phyloP scores from a whole-genome alignment of 1,140 invertebrate genomes.

The Drosophila micromelanica region DNA sequence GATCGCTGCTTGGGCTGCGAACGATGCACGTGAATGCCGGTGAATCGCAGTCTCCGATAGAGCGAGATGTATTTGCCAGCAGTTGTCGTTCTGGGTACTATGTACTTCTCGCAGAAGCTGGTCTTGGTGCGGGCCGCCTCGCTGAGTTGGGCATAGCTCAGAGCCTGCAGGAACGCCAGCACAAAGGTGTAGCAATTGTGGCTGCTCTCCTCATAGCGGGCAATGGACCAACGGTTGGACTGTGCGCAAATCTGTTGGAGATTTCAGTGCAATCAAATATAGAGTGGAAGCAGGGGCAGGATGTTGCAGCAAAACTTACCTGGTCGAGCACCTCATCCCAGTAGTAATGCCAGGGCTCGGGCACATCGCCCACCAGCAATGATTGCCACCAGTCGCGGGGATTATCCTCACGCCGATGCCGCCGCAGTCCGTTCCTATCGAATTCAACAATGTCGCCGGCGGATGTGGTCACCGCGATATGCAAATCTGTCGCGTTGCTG shows the following conservation, averaged over 20 bases:
- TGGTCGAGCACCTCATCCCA: slow-evolving; percentile 90
- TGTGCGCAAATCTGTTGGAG: slow-evolving; percentile 86
- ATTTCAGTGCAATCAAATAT: slow-evolving; percentile 36
- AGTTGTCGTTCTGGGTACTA: slow-evolving; percentile 89
- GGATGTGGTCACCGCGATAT: slow-evolving; percentile 92
- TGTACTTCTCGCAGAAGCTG: slow-evolving; percentile 90
- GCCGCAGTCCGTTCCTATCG: slow-evolving; percentile 88
- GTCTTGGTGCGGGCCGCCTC: slow-evolving; percentile 86
- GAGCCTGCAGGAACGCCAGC: slow-evolving; percentile 88
- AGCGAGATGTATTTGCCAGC: slow-evolving; percentile 93
- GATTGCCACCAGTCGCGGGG: slow-evolving; percentile 87
- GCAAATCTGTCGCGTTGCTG: slow-evolving; percentile 91
- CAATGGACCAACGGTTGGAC: slow-evolving; percentile 87
- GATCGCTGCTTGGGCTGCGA: slow-evolving; percentile 56
- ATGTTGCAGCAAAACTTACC: slow-evolving; percentile 77
- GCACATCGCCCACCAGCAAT: slow-evolving; percentile 88
- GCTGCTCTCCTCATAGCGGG: slow-evolving; percentile 89
- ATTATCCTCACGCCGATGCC: slow-evolving; percentile 84
- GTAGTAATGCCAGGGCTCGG: slow-evolving; percentile 89
- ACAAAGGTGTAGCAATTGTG: slow-evolving; percentile 94
- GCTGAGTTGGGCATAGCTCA: slow-evolving; percentile 87
- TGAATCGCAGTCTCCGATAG: slow-evolving; percentile 88
- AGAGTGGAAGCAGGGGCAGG: neutral
- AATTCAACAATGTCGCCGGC: slow-evolving; percentile 91
- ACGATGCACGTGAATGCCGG: slow-evolving; percentile 85